A percentile compares a stretch with the other conserved stretches of the same genome.
phyloP scores from a whole-genome alignment of 2,888 invertebrate genomes.

The Herminia tarsipennalis region DNA sequence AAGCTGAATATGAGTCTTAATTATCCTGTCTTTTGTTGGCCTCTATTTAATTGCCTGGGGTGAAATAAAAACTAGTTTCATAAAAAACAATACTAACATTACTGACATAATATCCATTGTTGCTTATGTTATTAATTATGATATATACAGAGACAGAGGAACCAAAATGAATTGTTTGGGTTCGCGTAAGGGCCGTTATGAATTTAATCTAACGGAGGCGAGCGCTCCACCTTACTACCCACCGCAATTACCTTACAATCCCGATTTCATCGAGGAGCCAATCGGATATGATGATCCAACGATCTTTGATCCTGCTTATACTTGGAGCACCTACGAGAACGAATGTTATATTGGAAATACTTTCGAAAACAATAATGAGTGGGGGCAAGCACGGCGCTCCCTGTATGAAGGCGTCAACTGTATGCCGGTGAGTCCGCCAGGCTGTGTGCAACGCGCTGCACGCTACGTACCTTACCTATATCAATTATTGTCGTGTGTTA shows the following conservation, averaged over 20 bases:
- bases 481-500: slow-evolving; percentile 49
- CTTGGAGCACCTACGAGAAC: slow-evolving; percentile 52
- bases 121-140: slow-evolving; percentile 25
- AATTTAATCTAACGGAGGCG: slow-evolving; percentile 58
- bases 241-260: slow-evolving; percentile 75
- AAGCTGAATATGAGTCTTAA: no score
- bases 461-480: slow-evolving; percentile 52
- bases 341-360: slow-evolving; percentile 50
- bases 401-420: slow-evolving; percentile 81
- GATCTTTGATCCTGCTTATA: slow-evolving; percentile 33
- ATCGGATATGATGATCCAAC: slow-evolving; percentile 48
- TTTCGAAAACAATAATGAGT: slow-evolving; percentile 58
- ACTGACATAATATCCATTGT: slow-evolving; percentile 4
- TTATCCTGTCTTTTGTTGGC: no score
- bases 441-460: slow-evolving; percentile 61
- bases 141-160: slow-evolving; percentile 33
- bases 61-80: no score
- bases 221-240: slow-evolving; percentile 68
- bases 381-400: slow-evolving; percentile 69
- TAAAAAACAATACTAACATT: neutral
- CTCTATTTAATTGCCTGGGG: no score
- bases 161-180: slow-evolving; percentile 73
- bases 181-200: slow-evolving; percentile 54
- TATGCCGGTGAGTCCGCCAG: slow-evolving; percentile 74
- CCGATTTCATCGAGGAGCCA: slow-evolving; percentile 62